Percentiles rank a stretch among this genome's conserved stretches.
phyloP scores from a whole-genome alignment of 2,113 vertebrate genomes.

The Turdus rufiventris region DNA sequence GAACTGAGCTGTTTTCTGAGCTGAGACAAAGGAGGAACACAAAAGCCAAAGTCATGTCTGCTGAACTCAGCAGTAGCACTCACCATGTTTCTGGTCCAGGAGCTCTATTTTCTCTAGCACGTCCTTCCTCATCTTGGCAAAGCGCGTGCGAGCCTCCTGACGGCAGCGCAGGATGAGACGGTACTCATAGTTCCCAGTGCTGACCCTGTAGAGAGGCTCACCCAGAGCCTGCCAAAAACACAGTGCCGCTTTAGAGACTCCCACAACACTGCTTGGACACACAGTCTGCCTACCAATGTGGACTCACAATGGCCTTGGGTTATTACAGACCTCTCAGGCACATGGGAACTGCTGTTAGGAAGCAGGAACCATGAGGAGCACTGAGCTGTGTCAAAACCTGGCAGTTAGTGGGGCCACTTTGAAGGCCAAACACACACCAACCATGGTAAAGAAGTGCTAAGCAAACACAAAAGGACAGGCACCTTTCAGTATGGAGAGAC shows the following conservation, averaged over 20 bases:
- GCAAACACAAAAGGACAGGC: neutral
- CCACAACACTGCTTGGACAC: neutral
- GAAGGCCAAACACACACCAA: neutral
- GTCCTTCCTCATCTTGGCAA: constrained; percentile 97
- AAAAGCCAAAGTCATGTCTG: neutral
- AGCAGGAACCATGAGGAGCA: neutral
- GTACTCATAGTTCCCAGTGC: constrained; percentile 97
- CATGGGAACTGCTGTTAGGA: neutral
- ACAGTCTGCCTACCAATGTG: neutral
- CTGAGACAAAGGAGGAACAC: neutral
- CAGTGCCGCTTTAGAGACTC: accelerated
- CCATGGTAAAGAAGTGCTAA: neutral
- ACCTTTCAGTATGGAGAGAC: neutral
- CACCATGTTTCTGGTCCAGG: constrained; percentile 97
- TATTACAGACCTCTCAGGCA: neutral
- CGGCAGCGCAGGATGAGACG: constrained; percentile 92
- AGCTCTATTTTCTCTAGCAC: constrained; percentile 98
- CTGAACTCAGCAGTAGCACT: neutral
- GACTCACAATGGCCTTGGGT: neutral
- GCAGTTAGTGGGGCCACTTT: neutral
- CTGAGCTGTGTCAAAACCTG: neutral
- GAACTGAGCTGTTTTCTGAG: neutral
- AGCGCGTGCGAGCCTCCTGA: constrained; percentile 92
- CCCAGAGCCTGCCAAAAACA: constrained; percentile 83
- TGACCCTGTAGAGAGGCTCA: constrained; percentile 92